These are phyloP conservation scores for Callyntrura guangdongensis DNA, from an alignment of 2,888 invertebrate species.

Conservation along the genomic window DNA sequence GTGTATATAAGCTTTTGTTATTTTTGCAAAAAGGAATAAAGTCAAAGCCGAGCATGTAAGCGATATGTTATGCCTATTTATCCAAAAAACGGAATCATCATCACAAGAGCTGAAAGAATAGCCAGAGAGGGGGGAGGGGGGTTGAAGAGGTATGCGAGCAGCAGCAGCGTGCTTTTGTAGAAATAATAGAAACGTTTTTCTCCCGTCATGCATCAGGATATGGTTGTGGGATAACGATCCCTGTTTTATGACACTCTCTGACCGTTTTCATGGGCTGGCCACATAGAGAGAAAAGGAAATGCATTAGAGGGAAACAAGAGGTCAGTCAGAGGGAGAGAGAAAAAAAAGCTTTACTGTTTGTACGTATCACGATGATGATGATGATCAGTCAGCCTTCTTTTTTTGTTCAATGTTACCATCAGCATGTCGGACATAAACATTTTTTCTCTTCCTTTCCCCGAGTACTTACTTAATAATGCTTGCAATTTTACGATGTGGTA, in stretches of 20 bases:
- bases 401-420: constrained; percentile 64
- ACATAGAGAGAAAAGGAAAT: constrained; percentile 70
- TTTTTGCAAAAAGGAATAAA: constrained; percentile 23
- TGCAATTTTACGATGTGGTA: constrained; percentile 69
- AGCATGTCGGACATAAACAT: constrained; percentile 54
- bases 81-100: constrained; percentile 42
- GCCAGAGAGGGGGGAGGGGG: neutral
- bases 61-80: constrained; percentile 41
- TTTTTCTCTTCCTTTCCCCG: constrained; percentile 44
- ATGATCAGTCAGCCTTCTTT: constrained; percentile 56
- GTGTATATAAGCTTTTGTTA: neutral
- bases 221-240: constrained; percentile 61
- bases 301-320: constrained; percentile 69
- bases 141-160: constrained; percentile 35
- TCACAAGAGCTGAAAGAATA: constrained; percentile 1
- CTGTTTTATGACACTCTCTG: constrained; percentile 70
- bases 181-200: constrained; percentile 15
- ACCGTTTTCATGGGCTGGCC: constrained; percentile 56
- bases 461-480: constrained; percentile 46
- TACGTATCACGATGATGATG: constrained; percentile 47
- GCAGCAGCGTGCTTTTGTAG: constrained; percentile 8
- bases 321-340: constrained; percentile 56
- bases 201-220: constrained; percentile 59
- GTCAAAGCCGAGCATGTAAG: constrained; percentile 25
- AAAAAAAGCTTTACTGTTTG: constrained; percentile 34